Evolutionary conservation across 2,888 invertebrate genomes (phyloP).

Genomic region (Escarpia spicata): DNA sequence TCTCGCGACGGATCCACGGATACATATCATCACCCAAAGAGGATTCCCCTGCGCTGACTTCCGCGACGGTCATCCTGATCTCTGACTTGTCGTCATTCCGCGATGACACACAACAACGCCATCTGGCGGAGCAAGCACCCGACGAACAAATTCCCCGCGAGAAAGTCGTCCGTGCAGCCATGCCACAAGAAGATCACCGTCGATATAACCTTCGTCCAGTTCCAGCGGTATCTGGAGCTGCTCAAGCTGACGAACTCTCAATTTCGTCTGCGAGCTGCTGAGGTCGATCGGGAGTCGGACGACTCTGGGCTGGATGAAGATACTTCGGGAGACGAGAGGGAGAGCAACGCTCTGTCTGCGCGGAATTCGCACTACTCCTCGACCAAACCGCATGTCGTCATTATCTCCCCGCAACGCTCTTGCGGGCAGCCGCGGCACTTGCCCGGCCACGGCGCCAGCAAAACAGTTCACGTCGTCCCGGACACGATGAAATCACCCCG

Average conservation of each 20-base stretch:
- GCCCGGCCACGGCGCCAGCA: too few relatives aligned
- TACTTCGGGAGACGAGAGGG: not conserved
- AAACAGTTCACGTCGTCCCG: not conserved
- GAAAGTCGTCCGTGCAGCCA: not conserved
- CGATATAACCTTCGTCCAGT: not conserved
- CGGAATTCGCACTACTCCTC: not conserved
- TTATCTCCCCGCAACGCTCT: not conserved
- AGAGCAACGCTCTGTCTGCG: not conserved
- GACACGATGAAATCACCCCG: not conserved
- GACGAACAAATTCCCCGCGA: not conserved
- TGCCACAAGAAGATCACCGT: not conserved
- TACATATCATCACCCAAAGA: not conserved
- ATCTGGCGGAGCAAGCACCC: not conserved
- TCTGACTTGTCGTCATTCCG: not conserved
- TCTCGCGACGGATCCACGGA: not conserved
- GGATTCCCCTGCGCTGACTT: not conserved
- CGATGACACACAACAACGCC: not conserved
- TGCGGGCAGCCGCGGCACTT: too few relatives aligned
- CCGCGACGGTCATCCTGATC: not conserved
- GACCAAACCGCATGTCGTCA: not conserved
- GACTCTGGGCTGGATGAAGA: not conserved
- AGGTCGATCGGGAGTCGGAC: not conserved
- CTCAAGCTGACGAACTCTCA: conserved; percentile 10
- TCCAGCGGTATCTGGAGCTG: not conserved
- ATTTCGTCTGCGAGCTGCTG: not conserved